Percentiles rank a stretch among this genome's conserved stretches.
Evolutionary conservation across 2,797 vertebrate species (phyloP).

Genomic region (Micromesistius poutassou): DNA sequence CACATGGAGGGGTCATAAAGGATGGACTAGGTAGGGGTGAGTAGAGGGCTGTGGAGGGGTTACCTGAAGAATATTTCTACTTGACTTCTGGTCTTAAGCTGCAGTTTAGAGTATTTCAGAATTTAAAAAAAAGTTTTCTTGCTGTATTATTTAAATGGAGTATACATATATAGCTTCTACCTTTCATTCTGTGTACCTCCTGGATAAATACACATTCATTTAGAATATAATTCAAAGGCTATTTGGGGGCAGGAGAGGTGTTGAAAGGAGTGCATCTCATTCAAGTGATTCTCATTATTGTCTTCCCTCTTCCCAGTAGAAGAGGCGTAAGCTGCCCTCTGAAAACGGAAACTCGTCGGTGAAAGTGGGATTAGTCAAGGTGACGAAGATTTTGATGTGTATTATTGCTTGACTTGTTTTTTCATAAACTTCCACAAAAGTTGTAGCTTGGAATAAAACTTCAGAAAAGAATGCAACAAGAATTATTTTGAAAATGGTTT

Average conservation of each 20-base stretch:
- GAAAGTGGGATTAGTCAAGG: neutral
- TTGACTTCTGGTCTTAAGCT: neutral
- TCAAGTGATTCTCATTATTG: neutral
- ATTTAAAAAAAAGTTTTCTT: too few relatives aligned
- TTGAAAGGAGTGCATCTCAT: neutral
- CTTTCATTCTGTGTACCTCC: too few relatives aligned
- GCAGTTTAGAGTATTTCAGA: neutral
- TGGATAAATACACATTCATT: too few relatives aligned
- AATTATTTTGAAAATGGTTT: constrained; percentile 67
- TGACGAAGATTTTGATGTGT: neutral
- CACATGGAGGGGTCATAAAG: neutral
- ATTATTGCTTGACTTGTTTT: neutral
- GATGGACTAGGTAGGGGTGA: neutral
- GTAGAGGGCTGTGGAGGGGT: neutral
- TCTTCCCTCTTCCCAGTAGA: constrained; percentile 47
- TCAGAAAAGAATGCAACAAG: neutral
- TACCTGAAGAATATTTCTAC: neutral
- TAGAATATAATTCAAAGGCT: neutral
- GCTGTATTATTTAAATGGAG: too few relatives aligned
- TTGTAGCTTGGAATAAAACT: neutral
- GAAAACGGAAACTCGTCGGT: neutral
- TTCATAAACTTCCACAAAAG: constrained; percentile 11
- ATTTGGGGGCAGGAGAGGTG: neutral
- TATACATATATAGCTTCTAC: too few relatives aligned
- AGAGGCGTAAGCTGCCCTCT: constrained; percentile 44